Evolutionary conservation across 2,797 vertebrate genomes (phyloP).

Genomic region (Percopsis omiscomaycus): DNA sequence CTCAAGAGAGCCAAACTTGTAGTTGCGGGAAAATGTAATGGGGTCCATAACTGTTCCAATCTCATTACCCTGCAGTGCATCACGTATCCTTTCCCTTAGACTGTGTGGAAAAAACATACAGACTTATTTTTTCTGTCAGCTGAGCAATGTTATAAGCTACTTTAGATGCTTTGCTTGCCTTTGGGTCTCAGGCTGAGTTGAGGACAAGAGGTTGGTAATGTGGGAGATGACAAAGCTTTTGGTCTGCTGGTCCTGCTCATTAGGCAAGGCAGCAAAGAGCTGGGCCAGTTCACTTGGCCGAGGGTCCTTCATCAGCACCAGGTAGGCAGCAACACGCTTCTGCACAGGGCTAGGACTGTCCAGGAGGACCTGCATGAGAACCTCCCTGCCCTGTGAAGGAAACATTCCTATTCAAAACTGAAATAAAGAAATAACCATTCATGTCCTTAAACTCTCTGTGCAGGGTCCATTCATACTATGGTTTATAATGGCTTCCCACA

Average conservation of each 20-base stretch:
- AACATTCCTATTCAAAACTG: background rate
- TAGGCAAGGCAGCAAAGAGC: conserved; percentile 72
- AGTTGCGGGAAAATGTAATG: conserved; percentile 86
- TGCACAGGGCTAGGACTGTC: conserved; percentile 76
- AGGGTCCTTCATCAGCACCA: conserved; percentile 89
- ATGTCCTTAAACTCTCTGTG: background rate
- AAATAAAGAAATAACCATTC: background rate
- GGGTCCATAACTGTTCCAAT: conserved; percentile 79
- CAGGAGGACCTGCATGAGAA: conserved; percentile 81
- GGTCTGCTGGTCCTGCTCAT: conserved; percentile 81
- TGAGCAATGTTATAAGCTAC: background rate
- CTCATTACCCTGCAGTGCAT: conserved; percentile 79
- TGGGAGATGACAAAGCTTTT: conserved; percentile 90
- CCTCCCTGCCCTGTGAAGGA: conserved; percentile 74
- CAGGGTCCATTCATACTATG: no score
- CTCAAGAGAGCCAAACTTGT: conserved; percentile 81
- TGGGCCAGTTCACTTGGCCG: conserved; percentile 75
- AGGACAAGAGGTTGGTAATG: conserved; percentile 85
- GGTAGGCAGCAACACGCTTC: conserved; percentile 90
- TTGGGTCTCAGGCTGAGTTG: conserved; percentile 74
- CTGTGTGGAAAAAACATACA: conserved; percentile 62
- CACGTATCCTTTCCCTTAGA: conserved; percentile 78
- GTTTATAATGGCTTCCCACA: no score
- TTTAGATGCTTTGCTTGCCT: conserved; percentile 73
- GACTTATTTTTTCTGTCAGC: no score